A percentile compares a stretch with the other conserved stretches of the same genome.
Evolutionary conservation across 2,113 vertebrate species (phyloP).

Genomic region (Myodes glareolus): DNA sequence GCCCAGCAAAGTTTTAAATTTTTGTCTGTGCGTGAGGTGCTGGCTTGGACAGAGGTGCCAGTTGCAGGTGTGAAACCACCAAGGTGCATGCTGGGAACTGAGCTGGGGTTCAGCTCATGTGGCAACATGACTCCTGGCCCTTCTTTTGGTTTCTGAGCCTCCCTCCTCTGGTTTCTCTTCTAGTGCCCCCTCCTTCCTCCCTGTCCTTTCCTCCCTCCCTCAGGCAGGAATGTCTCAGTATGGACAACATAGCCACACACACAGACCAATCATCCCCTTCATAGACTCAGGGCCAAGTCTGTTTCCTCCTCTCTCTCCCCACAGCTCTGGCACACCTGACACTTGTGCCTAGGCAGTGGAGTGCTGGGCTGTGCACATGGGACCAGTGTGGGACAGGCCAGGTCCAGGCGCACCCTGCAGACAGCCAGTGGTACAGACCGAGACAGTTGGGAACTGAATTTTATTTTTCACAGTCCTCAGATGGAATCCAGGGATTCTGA

Average conservation of each 20-base stretch:
- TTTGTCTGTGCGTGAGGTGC: background rate
- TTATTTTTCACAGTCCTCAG: background rate
- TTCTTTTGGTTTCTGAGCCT: background rate
- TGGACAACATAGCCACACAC: background rate
- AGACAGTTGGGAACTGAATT: background rate
- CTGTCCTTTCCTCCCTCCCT: background rate
- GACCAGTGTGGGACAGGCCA: background rate
- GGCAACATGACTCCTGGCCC: background rate
- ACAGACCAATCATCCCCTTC: background rate
- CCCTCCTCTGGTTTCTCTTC: background rate
- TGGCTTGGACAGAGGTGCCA: no score
- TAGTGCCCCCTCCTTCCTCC: no score
- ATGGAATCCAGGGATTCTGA: background rate
- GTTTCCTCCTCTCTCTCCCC: background rate
- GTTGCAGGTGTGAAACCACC: background rate
- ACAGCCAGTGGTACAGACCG: background rate
- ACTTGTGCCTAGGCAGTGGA: background rate
- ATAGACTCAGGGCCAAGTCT: background rate
- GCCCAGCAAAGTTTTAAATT: no score
- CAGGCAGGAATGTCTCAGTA: background rate
- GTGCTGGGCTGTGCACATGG: background rate
- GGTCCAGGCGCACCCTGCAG: background rate
- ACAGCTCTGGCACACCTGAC: background rate
- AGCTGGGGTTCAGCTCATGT: background rate
- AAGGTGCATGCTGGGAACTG: background rate